Evolutionary conservation across 2,113 vertebrate genomes (phyloP), one percentile per base, ranked within the genome.

Genomic region (Brachirus orientalis): DNA sequence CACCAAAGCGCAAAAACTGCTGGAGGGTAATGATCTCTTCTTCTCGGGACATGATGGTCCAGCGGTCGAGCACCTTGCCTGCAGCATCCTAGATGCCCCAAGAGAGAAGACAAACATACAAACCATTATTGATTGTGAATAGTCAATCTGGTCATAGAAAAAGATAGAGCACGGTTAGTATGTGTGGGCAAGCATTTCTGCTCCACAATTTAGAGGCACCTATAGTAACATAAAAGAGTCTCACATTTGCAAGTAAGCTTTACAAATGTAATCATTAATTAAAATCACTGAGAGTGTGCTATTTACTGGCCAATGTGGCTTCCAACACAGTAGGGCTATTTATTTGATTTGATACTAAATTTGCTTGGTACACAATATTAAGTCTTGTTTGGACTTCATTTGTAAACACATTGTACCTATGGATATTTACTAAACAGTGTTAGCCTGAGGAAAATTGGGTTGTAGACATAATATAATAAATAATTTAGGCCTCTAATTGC

Each of bases 11-110:
- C 84, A 99, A 89, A 90, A 99, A 99, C 90, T 99, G 97, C 95
- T 99, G 98, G 88, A 99, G 95, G 92, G 98, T 99, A 92, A 99
- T 99, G 91, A 99, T 99, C 92, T 99, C 98, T 81, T 99, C 98
- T 95, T 99, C 98, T 86, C 97, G 93, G 86, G 97, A 99, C 98
- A 99, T 99, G 92, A 99, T 99, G 90, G 94, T 95, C 98, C 98
- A 99, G 87, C 98, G 96, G 94, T 99, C 98, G 92, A 99, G 92
- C 90, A 99, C 97, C 93, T 99, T 99, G 95, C 98, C 97, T 87
- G 96, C 97, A 95, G 96, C 93, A 92, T 99, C 98, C 97, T 99
- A 93, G 72, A 95, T 91, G 91, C 91, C 95, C 94, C 94, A 83
- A 70, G 40, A 94, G 94, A 93, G 94, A 94, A 95, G 91, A 96